Base-by-base conservation (phyloP, 1,140 invertebrate genomes). In the Drosophila ambigua region DNA sequence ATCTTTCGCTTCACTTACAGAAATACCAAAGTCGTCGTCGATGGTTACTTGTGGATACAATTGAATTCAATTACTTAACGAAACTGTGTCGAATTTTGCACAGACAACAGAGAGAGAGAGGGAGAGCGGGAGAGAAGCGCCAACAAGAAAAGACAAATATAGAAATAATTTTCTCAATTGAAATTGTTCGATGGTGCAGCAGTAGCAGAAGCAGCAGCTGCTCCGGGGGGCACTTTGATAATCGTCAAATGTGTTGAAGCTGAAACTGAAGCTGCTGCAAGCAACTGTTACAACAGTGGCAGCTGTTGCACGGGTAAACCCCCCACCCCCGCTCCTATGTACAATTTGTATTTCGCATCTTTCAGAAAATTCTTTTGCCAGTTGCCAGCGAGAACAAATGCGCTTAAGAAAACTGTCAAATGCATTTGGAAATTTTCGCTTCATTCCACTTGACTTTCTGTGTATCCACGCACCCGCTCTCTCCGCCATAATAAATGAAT, bases 321-420 rank as follows among this genome's bases (percentile, higher is more conserved):
- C 23, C 2, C 8, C 51, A 31, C 26, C 4, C 11, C 35, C 35
- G 13, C 4, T 11, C 35, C 0, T 5, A 13, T 13, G 4, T 4
- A 11, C 4, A 39, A 63, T 61, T 68, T 68, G 55, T 74, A 54
- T 24, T 64, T 41, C 59, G 52, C 59, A 71, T 76, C 77, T 80
- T 44, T 65, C 4, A 46, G 48, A 44, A 61, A 87, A 85, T 69
- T 82, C 82, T 82, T 39, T 72, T 73, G 76, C 61, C 59, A 67
- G 72, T 63, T 61, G 74, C 57, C 67, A 2, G 35, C 4, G 41
- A 49, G 43, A 76, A 77, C 67, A 84, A 84, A 85, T 85, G 77
- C 68, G 73, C 82, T 87, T 78, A 81, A 76, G 74, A 59, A 88
- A 77, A 88, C 83, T 88, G 83, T 88, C 83, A 88, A 79, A 88